Evolutionary conservation across 37 sponge, comb jelly and placozoan genomes (phyloP).

Genomic region (Amphimedon queenslandica): DNA sequence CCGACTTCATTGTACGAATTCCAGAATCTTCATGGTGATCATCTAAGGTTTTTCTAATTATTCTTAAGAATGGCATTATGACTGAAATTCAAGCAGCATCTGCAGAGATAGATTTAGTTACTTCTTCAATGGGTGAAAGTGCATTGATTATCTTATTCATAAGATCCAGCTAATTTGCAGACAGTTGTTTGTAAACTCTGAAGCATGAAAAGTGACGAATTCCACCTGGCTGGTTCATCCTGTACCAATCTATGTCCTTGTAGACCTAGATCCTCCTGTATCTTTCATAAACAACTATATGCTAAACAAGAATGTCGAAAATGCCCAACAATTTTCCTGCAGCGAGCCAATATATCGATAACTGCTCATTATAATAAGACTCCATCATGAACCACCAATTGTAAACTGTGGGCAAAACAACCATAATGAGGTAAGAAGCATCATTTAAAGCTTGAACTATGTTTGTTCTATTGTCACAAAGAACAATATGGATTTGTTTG

Average conservation of each 20-base stretch:
- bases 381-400: conserved; percentile 42
- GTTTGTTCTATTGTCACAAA: conserved; percentile 44
- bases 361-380: conserved; percentile 35
- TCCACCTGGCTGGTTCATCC: conserved; percentile 15
- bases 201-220: conserved; percentile 17
- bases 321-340: conserved; percentile 50
- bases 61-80: not conserved
- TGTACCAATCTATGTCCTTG: conserved; percentile 8
- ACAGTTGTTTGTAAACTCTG: not conserved
- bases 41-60: not conserved
- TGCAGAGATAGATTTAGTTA: not conserved
- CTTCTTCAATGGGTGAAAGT: not conserved
- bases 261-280: conserved; percentile 13
- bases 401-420: conserved; percentile 45
- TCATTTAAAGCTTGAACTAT: conserved; percentile 27
- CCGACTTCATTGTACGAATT: not conserved
- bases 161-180: not conserved
- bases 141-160: not conserved
- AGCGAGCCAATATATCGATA: conserved; percentile 19
- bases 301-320: conserved; percentile 21
- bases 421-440: conserved; percentile 13
- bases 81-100: not conserved
- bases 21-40: conserved; percentile 1
- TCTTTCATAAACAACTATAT: not conserved
- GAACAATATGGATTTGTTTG: conserved; percentile 11